phyloP scores from a whole-genome alignment of 2,113 vertebrate species.

The Hepsetus odoe region DNA sequence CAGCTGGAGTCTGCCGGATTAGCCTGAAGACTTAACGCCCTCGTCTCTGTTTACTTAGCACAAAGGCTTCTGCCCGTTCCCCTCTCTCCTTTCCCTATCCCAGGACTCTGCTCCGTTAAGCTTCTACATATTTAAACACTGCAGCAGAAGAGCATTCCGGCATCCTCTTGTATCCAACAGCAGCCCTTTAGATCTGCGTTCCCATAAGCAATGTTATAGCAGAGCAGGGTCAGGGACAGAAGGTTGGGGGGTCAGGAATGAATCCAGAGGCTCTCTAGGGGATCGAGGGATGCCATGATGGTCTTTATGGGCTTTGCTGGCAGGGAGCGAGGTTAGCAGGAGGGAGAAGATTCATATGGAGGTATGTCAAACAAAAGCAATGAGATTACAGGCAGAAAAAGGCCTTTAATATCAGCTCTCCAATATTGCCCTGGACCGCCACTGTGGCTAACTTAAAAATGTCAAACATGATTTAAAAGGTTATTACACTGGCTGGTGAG shows the following conservation, averaged over 20 bases:
- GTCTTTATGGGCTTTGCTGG: slow-evolving; percentile 33
- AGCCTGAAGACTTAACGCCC: slow-evolving; percentile 43
- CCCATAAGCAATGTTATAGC: slow-evolving; percentile 84
- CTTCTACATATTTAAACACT: slow-evolving; percentile 76
- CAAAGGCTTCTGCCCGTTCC: slow-evolving; percentile 68
- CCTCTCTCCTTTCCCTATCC: not conserved
- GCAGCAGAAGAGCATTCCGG: slow-evolving; percentile 74
- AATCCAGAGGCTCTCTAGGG: slow-evolving; percentile 58
- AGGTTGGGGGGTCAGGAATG: slow-evolving; percentile 66
- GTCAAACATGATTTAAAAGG: slow-evolving; percentile 91
- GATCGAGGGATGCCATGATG: slow-evolving; percentile 39
- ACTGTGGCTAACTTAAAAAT: slow-evolving; percentile 82
- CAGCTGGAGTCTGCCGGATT: slow-evolving; percentile 50
- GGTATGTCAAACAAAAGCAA: slow-evolving; percentile 86
- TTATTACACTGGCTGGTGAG: slow-evolving; percentile 79
- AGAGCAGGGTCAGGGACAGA: slow-evolving; percentile 8
- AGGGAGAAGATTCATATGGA: slow-evolving; percentile 76
- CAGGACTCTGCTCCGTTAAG: slow-evolving; percentile 56
- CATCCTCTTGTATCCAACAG: slow-evolving; percentile 71
- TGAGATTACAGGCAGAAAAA: slow-evolving; percentile 82
- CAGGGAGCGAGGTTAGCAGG: slow-evolving; percentile 43
- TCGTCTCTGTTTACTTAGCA: slow-evolving; percentile 61
- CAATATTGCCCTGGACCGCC: slow-evolving; percentile 78
- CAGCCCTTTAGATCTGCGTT: slow-evolving; percentile 71
- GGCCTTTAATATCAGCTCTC: slow-evolving; percentile 80